Evolutionary conservation across 2,113 vertebrate species (phyloP).

Genomic region (Oreochromis spilurus): DNA sequence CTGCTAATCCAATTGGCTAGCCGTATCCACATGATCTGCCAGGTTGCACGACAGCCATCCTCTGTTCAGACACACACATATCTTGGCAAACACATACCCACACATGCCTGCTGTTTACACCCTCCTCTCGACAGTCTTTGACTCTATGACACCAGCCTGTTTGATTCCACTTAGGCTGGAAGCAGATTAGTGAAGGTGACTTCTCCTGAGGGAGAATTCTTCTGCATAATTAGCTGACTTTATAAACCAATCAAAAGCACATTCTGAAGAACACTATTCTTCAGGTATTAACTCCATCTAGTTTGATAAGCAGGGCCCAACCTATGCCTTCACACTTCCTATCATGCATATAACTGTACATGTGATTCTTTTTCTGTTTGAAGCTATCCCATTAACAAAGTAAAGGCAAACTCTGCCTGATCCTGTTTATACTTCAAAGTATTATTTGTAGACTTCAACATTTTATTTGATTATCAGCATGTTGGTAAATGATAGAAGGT

Average conservation of each 20-base stretch:
- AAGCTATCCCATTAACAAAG: conserved; percentile 14
- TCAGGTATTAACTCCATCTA: conserved; percentile 59
- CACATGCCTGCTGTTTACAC: background rate
- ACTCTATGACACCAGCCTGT: conserved; percentile 47
- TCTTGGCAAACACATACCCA: background rate
- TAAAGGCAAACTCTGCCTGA: conserved; percentile 30
- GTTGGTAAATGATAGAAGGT: background rate
- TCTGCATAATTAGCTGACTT: conserved; percentile 70
- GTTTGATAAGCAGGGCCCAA: conserved; percentile 55
- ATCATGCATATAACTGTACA: conserved; percentile 28
- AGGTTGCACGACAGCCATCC: conserved; percentile 32
- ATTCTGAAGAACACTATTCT: conserved; percentile 59
- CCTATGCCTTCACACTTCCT: conserved; percentile 21
- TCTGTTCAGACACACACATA: conserved; percentile 37
- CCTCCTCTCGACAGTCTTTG: conserved; percentile 30
- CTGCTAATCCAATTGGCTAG: conserved; percentile 75
- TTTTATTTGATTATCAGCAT: background rate
- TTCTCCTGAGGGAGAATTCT: conserved; percentile 64
- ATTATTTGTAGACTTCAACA: background rate
- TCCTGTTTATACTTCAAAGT: background rate
- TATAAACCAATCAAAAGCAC: conserved; percentile 73
- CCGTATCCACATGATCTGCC: conserved; percentile 71
- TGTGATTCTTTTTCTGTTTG: conserved; percentile 12
- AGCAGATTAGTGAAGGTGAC: conserved; percentile 76
- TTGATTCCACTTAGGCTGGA: conserved; percentile 59